Percentiles rank a stretch among this genome's conserved stretches.
Conservation (phyloP, 2,888 invertebrate genomes). For the Acanthosoma haemorrhoidale region DNA sequence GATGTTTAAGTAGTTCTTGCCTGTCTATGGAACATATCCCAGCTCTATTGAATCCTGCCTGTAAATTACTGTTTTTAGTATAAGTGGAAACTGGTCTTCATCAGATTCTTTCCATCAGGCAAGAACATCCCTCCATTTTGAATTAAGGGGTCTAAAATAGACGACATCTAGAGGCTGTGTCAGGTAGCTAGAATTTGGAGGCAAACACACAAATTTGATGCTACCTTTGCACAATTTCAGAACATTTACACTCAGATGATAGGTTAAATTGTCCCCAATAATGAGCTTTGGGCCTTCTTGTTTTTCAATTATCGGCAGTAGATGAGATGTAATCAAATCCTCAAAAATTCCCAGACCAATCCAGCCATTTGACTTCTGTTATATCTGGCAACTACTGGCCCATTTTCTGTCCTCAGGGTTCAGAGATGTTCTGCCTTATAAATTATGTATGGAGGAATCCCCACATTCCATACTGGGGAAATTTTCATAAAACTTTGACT, state of each 20-base stretch:
- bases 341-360: constrained; percentile 44
- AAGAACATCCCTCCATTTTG: constrained; percentile 34
- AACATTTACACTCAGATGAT: constrained; percentile 34
- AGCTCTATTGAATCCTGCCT: neutral
- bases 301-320: constrained; percentile 38
- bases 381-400: constrained; percentile 45
- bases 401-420: constrained; percentile 46
- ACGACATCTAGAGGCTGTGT: constrained; percentile 42
- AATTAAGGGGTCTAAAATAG: constrained; percentile 40
- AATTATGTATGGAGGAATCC: constrained; percentile 46
- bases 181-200: constrained; percentile 39
- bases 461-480: no score
- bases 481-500: constrained; percentile 45
- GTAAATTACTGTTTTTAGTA: constrained; percentile 19
- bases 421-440: constrained; percentile 47
- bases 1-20: neutral
- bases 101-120: constrained; percentile 31
- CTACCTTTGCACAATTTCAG: constrained; percentile 34
- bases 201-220: constrained; percentile 42
- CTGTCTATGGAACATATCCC: neutral
- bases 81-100: constrained; percentile 30
- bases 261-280: constrained; percentile 39
- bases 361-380: no score
- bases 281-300: constrained; percentile 32
- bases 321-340: constrained; percentile 43